A percentile compares a stretch with the other conserved stretches of the same genome.
phyloP scores from a whole-genome alignment of 2,797 vertebrate genomes.

The Presbytis comata region DNA sequence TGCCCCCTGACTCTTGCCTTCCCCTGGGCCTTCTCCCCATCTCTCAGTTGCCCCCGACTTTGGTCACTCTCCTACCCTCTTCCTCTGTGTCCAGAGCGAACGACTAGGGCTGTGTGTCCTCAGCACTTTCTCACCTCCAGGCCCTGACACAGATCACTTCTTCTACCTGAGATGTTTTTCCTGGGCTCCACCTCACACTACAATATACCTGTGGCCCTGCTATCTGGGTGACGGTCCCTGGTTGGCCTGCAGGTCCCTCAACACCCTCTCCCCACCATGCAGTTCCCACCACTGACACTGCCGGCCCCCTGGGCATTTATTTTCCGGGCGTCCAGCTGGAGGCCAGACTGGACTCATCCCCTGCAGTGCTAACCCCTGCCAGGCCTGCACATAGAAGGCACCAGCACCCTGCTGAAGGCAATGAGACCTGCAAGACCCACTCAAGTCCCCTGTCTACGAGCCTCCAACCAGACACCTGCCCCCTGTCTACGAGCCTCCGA shows the following conservation, averaged over 20 bases:
- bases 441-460: background rate
- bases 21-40: background rate
- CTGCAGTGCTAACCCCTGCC: background rate
- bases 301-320: background rate
- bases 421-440: background rate
- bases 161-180: background rate
- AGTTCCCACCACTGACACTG: background rate
- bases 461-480: background rate
- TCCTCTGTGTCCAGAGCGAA: background rate
- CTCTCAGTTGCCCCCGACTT: background rate
- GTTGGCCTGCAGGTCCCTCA: background rate
- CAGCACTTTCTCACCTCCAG: background rate
- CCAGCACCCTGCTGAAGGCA: background rate
- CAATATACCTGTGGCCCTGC: background rate
- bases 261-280: fast-evolving
- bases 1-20: background rate
- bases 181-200: background rate
- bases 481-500: background rate
- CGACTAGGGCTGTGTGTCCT: no score
- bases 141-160: background rate
- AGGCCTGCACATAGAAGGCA: background rate
- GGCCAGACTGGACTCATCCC: background rate
- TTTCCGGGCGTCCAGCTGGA: background rate
- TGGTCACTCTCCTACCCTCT: background rate
- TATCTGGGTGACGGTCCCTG: background rate